Evolutionary conservation across 2,113 vertebrate genomes (phyloP).

Genomic region (Melanotaenia duboulayi): DNA sequence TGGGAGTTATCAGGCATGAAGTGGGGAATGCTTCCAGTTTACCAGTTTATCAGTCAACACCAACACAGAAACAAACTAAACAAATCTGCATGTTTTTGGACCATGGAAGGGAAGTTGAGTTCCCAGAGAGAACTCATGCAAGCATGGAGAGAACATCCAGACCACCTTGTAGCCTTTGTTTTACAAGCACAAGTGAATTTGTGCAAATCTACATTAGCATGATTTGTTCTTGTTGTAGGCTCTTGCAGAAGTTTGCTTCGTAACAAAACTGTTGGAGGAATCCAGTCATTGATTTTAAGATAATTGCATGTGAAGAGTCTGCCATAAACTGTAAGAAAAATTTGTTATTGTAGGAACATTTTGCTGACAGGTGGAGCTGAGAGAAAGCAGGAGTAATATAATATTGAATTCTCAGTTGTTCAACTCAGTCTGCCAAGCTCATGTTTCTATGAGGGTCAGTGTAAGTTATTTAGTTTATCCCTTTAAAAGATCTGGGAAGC

Average conservation of each 20-base stretch:
- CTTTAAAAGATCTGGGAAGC: slow-evolving; percentile 35
- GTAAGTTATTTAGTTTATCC: slow-evolving; percentile 43
- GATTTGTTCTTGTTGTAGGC: slow-evolving; percentile 33
- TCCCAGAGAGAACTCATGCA: no score
- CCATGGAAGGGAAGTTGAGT: no score
- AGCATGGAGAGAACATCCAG: no score
- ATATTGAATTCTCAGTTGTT: slow-evolving; percentile 53
- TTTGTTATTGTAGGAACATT: slow-evolving; percentile 22
- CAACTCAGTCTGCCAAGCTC: slow-evolving; percentile 69
- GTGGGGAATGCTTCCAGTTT: no score
- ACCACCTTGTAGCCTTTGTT: slow-evolving; percentile 12
- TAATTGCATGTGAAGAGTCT: not conserved
- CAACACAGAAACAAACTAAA: no score
- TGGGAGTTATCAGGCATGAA: no score
- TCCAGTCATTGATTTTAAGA: not conserved
- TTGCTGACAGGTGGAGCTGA: slow-evolving; percentile 6
- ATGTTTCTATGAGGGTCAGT: slow-evolving; percentile 69
- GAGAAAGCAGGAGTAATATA: not conserved
- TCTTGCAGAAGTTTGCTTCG: slow-evolving; percentile 27
- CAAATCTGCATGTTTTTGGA: no score
- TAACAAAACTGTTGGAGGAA: slow-evolving; percentile 12
- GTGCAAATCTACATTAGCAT: slow-evolving; percentile 36
- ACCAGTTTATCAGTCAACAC: no score
- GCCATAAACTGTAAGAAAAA: not conserved
- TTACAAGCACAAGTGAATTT: slow-evolving; percentile 17